Base-by-base conservation (phyloP, 2,113 vertebrate genomes). In the Columba janthina region DNA sequence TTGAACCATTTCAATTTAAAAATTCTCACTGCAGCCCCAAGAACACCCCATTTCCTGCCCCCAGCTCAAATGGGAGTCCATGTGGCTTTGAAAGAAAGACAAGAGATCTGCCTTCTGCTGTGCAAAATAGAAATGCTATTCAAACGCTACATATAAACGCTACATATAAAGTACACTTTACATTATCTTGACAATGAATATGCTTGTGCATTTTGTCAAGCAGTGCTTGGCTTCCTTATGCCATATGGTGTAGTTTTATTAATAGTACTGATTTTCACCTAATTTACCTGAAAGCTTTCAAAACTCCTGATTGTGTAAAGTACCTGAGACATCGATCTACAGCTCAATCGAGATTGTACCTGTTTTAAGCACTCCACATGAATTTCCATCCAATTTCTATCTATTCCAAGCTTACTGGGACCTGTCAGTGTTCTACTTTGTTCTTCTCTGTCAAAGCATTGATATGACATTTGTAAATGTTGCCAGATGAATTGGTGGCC, bases 361-460 rank as follows among this genome's bases (percentile, higher is more conserved):
- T 87, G 58, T 54, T 89, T 50, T 66, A 89, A 79, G 48, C 14
- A 21, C 46, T 82, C 70, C n/a, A 50, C 14, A 32, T 66, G 20
- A 81, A 90, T 79, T 85, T 95, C 65, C 76, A 54, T 84, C 56
- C 57, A 75, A 84, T 87, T 81, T 90, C 57, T 91, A 28, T 74
- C 36, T 93, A 31, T 85, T 92, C 60, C 21, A 82, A 66, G 44
- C 82, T 82, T 94, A 61, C 80, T 70, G 58, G 73, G 76, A 73
- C 76, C 73, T 92, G 90, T 94, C 92, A 94, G 69, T 2, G 5
- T 84, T 71, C 5, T 60, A 50, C 86, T 97, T 94, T 90, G 50
- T 95, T 95, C 93, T 94, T 90, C 14, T 3, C n/a, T 89, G 80
- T 80, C 76, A 95, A 92, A 92, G 88, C 69, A 96, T 85, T 92